Evolutionary conservation across 1,140 invertebrate genomes (phyloP).

Genomic region (Heliconius hermathena): DNA sequence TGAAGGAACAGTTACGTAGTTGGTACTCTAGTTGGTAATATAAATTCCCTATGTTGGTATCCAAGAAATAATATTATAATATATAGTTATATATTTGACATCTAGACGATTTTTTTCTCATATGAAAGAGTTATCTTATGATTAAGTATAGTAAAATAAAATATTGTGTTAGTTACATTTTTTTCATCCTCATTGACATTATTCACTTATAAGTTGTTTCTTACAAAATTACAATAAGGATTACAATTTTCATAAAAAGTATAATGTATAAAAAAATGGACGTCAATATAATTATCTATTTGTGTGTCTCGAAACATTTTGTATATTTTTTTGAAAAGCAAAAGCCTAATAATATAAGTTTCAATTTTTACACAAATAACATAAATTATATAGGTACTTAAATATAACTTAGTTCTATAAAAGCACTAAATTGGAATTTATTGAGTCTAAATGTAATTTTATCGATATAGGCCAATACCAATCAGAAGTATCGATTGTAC

Average conservation of each 20-base stretch:
- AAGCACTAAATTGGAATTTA: too few species aligned
- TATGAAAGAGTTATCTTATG: not conserved
- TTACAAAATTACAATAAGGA: constrained; percentile 6
- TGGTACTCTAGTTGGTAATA: constrained; percentile 9
- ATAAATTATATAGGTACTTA: not conserved
- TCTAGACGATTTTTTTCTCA: not conserved
- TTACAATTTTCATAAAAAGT: constrained; percentile 5
- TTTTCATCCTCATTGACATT: not conserved
- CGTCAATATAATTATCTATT: constrained; percentile 4
- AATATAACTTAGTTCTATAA: too few species aligned
- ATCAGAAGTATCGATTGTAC: not conserved
- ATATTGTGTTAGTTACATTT: not conserved
- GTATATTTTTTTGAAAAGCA: too few species aligned
- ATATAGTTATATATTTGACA: not conserved
- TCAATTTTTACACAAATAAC: not conserved
- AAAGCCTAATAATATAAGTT: not conserved
- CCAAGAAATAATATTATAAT: not conserved
- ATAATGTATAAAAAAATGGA: constrained; percentile 9
- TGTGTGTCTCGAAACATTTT: not conserved
- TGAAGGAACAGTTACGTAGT: constrained; percentile 36
- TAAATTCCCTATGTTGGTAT: not conserved
- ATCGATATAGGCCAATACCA: not conserved
- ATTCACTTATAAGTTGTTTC: not conserved
- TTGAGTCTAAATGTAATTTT: not conserved
- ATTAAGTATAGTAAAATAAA: not conserved